Base-by-base conservation (phyloP, 2,888 invertebrate species). In the Lasioglossum vierecki region DNA sequence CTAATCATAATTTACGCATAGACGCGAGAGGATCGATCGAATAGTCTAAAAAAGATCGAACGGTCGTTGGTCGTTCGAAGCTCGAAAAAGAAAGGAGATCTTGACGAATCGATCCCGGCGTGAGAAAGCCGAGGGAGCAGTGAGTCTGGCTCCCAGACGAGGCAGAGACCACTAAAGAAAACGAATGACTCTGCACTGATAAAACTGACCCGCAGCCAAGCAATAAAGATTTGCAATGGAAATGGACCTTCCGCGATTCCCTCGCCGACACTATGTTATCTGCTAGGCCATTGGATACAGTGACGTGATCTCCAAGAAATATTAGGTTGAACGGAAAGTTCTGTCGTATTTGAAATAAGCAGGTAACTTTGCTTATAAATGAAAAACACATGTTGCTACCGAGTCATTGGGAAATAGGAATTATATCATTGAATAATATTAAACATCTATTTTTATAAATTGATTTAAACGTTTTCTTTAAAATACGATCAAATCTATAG, bases 191-290 rank as follows among this genome's bases (percentile, higher is more conserved):
- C 71, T 9, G 46, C 30, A 30, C 82, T 85, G 89, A 90, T 90
- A 83, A 89, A 90, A 86, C 80, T 90, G 89, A 89, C 83, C 89
- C 79, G 82, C 79, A 85, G 79, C 49, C 35, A 53, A 66, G 80
- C 86, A 86, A 89, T 89, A 89, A 89, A 83, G 86, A 90, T 89
- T 88, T 91, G 88, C 89, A 89, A 89, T 89, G 88, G 89, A 88
- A 90, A 89, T 85, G 74, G 79, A 81, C 75, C 76, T 57, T 11
- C 22, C 75, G 57, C 68, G 82, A 82, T 87, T 84, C 70, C 76
- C 80, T 63, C 18, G 57, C 46, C 76, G 77, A 66, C 79, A n/a
- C 68, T 82, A 72, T 79, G 79, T 90, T 90, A 84, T 87, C 81
- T 77, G 53, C 66, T 68, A 30, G 63, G 30, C 26, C 82, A 87